phyloP scores from a whole-genome alignment of 2,113 vertebrate genomes.

The Neodontobutis hainanensis region DNA sequence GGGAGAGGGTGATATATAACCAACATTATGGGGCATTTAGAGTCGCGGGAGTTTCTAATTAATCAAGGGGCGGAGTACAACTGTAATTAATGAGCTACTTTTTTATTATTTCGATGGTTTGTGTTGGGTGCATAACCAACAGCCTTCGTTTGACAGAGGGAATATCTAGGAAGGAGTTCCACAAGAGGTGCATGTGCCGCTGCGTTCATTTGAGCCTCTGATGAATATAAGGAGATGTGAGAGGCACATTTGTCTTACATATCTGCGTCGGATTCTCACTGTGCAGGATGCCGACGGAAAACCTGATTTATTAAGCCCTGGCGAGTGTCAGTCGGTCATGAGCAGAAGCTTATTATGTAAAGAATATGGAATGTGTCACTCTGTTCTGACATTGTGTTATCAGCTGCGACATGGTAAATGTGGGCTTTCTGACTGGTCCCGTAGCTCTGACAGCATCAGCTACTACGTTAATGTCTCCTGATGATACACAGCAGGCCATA shows the following conservation, averaged over 20 bases:
- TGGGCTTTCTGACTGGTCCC: conserved; percentile 7
- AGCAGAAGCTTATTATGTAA: neutral
- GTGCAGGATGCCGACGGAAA: conserved; percentile 14
- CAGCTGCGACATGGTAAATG: conserved; percentile 15
- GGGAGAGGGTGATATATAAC: conserved; percentile 47
- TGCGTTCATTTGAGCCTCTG: conserved; percentile 18
- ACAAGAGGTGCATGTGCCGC: conserved; percentile 76
- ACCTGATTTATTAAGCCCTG: conserved; percentile 23
- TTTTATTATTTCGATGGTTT: conserved; percentile 43
- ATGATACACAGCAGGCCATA: neutral
- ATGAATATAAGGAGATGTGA: conserved; percentile 30
- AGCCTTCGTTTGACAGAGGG: conserved; percentile 82
- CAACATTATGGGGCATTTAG: conserved; percentile 56
- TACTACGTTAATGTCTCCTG: neutral
- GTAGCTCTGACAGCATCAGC: neutral
- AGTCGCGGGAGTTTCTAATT: conserved; percentile 30
- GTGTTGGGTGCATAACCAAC: conserved; percentile 75
- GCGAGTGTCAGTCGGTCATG: neutral
- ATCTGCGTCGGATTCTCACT: conserved; percentile 24
- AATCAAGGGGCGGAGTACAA: conserved; percentile 34
- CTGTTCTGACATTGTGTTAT: neutral
- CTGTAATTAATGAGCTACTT: conserved; percentile 43
- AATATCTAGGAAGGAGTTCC: conserved; percentile 80
- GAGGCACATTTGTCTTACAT: conserved; percentile 39
- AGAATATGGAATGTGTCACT: conserved; percentile 22